Evolutionary conservation across 2,797 vertebrate genomes (phyloP).

Genomic region (Botia kubotai): DNA sequence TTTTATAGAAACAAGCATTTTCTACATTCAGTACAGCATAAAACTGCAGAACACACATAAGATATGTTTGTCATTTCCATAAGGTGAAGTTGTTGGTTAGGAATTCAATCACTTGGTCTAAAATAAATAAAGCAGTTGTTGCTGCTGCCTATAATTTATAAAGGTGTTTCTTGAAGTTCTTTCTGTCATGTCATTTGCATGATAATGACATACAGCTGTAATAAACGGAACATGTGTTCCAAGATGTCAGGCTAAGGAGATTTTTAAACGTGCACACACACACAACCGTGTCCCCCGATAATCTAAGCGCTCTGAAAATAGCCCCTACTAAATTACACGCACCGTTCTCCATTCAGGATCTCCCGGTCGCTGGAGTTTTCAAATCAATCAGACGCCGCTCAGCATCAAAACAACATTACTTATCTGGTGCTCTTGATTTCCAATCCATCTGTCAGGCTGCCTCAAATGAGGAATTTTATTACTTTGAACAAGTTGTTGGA

Average conservation of each 20-base stretch:
- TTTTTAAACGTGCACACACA: background rate
- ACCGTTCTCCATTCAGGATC: conserved; percentile 67
- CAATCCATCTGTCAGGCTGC: conserved; percentile 80
- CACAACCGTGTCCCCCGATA: conserved; percentile 16
- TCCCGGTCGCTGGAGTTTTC: conserved; percentile 75
- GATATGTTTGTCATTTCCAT: conserved; percentile 17
- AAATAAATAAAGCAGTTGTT: conserved; percentile 37
- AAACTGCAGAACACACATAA: background rate
- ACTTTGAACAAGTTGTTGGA: conserved; percentile 78
- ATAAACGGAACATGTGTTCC: conserved; percentile 13
- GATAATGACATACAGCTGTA: conserved; percentile 29
- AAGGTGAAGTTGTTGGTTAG: conserved; percentile 27
- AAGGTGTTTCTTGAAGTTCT: conserved; percentile 32
- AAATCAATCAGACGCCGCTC: conserved; percentile 79
- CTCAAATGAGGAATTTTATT: conserved; percentile 84
- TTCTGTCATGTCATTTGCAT: conserved; percentile 21
- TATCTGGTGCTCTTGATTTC: conserved; percentile 83
- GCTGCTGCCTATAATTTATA: conserved; percentile 4
- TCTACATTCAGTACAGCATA: background rate
- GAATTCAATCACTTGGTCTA: conserved; percentile 32
- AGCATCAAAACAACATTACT: conserved; percentile 84
- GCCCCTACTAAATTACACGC: conserved; percentile 53
- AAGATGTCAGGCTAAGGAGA: conserved; percentile 14
- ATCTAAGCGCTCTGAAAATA: conserved; percentile 33
- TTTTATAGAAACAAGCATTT: no score